A percentile compares a stretch with the other conserved stretches of the same genome.
These are phyloP conservation scores for Drosophila nasuta DNA, from an alignment of 1,140 invertebrate species.

Conservation along the genomic window DNA sequence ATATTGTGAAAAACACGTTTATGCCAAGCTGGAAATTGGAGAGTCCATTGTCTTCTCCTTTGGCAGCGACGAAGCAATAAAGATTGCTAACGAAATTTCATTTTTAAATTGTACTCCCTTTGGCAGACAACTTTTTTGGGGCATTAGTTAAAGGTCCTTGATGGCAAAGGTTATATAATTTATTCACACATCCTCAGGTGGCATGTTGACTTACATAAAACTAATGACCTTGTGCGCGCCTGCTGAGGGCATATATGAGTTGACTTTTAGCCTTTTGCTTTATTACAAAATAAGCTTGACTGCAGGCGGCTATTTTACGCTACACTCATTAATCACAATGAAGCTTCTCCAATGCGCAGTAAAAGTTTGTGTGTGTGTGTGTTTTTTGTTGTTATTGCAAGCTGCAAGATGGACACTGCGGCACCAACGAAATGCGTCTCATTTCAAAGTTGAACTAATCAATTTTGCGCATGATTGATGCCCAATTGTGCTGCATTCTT, in stretches of 20 bases:
- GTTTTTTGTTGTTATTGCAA: slow-evolving; percentile 4
- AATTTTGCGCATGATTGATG: slow-evolving; percentile 81
- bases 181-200: not conserved
- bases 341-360: slow-evolving; percentile 50
- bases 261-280: slow-evolving; percentile 26
- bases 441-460: slow-evolving; percentile 69
- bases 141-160: not conserved
- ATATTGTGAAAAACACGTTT: slow-evolving; percentile 22
- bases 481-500: slow-evolving; percentile 80
- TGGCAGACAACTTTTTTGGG: not conserved
- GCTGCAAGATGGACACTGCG: not conserved
- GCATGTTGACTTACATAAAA: slow-evolving; percentile 7
- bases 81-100: not conserved
- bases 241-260: not conserved
- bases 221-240: slow-evolving; percentile 2
- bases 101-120: not conserved
- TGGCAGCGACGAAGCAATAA: not conserved
- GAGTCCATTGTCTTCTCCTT: not conserved
- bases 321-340: slow-evolving; percentile 69
- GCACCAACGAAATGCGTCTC: slow-evolving; percentile 5
- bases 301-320: slow-evolving; percentile 10
- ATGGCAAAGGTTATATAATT: slow-evolving; percentile 1
- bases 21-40: not conserved
- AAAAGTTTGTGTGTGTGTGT: not conserved
- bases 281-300: slow-evolving; percentile 27